Conservation (phyloP, 2,888 invertebrate species). For the Seira ritae region DNA sequence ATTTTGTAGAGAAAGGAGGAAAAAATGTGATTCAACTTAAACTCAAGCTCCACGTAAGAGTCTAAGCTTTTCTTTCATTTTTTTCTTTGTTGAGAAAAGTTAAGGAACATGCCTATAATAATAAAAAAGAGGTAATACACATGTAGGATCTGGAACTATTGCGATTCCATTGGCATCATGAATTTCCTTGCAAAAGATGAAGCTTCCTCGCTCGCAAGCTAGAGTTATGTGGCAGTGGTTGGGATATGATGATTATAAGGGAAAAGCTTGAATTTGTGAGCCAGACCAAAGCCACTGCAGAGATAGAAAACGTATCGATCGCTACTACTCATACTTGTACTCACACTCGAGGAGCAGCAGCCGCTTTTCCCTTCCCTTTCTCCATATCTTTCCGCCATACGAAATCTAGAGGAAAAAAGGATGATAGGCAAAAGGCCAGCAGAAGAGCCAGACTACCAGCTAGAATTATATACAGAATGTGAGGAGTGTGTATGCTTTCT, state of each 20-base stretch:
- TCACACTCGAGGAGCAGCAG: neutral
- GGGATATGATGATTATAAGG: neutral
- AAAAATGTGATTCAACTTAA: no score
- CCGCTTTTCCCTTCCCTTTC: neutral
- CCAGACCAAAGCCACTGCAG: conserved; percentile 26
- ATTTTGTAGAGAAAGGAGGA: no score
- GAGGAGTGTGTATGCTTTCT: neutral
- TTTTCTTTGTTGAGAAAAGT: no score
- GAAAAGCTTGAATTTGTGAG: neutral
- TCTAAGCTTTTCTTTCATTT: no score
- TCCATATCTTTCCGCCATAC: neutral
- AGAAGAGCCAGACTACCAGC: conserved; percentile 10
- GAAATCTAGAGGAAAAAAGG: neutral
- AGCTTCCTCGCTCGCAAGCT: neutral
- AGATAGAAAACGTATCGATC: conserved; percentile 55
- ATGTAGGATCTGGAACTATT: conserved; percentile 14
- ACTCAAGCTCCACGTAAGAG: no score
- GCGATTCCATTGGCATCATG: neutral
- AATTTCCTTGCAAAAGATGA: neutral
- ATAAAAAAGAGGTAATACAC: conserved; percentile 4
- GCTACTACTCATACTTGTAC: conserved; percentile 18
- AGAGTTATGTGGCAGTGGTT: conserved; percentile 15
- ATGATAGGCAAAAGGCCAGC: conserved; percentile 18
- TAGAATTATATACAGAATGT: conserved; percentile 19
- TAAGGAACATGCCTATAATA: neutral